Conservation (phyloP, 2,888 invertebrate genomes). For the Andrena bucephala region DNA sequence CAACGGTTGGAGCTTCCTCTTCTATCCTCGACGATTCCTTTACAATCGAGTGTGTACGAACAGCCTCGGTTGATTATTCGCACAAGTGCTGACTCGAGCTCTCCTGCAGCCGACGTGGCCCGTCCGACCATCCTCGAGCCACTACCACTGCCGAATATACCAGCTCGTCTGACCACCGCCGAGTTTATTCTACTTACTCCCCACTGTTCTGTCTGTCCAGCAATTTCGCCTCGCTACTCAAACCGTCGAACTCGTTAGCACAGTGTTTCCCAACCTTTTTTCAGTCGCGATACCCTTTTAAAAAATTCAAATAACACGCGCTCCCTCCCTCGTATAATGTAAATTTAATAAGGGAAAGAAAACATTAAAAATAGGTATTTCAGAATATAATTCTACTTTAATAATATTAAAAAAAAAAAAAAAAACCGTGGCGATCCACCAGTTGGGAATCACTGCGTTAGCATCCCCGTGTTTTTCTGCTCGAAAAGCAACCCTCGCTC, state of each 20-base stretch:
- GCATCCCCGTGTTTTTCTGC: not conserved
- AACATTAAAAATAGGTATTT: too few relatives aligned
- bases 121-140: constrained; percentile 31
- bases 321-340: too few relatives aligned
- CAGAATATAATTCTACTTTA: too few relatives aligned
- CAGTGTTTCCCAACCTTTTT: too few relatives aligned
- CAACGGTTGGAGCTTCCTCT: constrained; percentile 6
- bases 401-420: too few relatives aligned
- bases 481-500: too few relatives aligned
- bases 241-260: constrained; percentile 8
- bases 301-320: too few relatives aligned
- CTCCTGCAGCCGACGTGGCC: constrained; percentile 25
- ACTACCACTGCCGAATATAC: constrained; percentile 16
- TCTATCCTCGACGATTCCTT: not conserved
- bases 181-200: constrained; percentile 29
- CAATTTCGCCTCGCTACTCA: constrained; percentile 24
- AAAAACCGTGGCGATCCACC: too few relatives aligned
- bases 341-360: too few relatives aligned
- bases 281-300: too few relatives aligned
- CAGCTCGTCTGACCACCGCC: constrained; percentile 21
- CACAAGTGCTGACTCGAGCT: constrained; percentile 51
- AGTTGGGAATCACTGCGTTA: too few relatives aligned
- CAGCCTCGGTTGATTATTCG: constrained; percentile 42
- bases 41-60: not conserved
- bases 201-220: not conserved